A percentile compares a stretch with the other conserved stretches of the same genome.
These are phyloP conservation scores for Cacatua alba DNA, from an alignment of 2,113 vertebrate species.

Conservation along the genomic window DNA sequence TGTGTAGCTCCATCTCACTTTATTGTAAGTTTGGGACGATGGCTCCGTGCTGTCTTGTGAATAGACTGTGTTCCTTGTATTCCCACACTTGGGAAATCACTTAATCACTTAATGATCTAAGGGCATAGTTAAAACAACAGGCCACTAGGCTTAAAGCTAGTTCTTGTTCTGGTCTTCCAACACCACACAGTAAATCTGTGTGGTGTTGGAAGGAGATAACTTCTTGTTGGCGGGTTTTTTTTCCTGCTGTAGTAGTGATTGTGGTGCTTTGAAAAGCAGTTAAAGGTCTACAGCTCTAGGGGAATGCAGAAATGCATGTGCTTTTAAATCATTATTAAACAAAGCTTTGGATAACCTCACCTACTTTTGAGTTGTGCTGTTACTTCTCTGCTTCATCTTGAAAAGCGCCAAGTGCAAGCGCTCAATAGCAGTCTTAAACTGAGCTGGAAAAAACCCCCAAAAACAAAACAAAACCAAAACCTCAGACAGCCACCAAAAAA, in stretches of 20 bases:
- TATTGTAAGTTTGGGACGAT: not conserved
- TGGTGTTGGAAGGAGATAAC: not conserved
- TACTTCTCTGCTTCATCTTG: not conserved
- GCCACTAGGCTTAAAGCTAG: not conserved
- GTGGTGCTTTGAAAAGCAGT: not conserved
- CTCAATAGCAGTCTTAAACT: not conserved
- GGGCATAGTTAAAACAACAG: not conserved
- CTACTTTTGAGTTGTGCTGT: not conserved
- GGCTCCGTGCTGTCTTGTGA: not conserved
- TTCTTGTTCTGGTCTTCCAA: not conserved
- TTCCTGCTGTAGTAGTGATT: not conserved
- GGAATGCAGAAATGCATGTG: not conserved
- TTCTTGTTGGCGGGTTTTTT: not conserved
- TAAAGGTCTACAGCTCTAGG: not conserved
- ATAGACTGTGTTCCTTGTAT: not conserved
- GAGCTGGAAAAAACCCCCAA: not conserved
- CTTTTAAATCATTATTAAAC: not conserved
- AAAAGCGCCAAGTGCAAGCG: not conserved
- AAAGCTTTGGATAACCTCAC: not conserved
- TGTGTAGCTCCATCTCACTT: not conserved
- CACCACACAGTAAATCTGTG: not conserved
- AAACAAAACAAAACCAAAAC: not conserved
- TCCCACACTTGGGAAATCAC: not conserved
- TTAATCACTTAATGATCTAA: not conserved
- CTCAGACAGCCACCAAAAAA: not conserved